A percentile compares a stretch with the other conserved stretches of the same genome.
phyloP scores from a whole-genome alignment of 2,888 invertebrate species.

The Idaea aversata region DNA sequence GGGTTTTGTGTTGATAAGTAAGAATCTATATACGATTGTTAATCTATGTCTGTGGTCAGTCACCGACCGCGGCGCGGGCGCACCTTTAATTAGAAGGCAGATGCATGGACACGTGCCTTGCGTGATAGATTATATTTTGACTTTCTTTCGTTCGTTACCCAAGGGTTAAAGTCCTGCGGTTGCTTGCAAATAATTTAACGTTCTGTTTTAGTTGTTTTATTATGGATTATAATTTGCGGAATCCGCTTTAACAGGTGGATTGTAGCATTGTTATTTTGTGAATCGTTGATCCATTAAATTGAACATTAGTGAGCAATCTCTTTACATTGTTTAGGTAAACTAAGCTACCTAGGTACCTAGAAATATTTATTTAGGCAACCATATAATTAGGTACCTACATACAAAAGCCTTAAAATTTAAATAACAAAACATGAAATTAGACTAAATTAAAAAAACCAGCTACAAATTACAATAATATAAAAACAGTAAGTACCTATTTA shows the following conservation, averaged over 20 bases:
- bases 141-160: neutral
- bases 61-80: slow-evolving; percentile 25
- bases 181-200: slow-evolving; percentile 13
- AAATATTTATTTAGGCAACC: no score
- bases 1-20: no score
- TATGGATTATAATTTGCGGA: neutral
- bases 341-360: no score
- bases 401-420: no score
- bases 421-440: no score
- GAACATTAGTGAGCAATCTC: neutral
- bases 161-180: neutral
- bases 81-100: slow-evolving; percentile 58
- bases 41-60: neutral
- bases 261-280: neutral
- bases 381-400: no score
- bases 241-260: neutral
- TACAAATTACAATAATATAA: no score
- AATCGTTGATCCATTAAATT: neutral
- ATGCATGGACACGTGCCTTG: slow-evolving; percentile 59
- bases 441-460: no score
- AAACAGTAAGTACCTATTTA: no score
- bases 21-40: neutral
- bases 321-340: no score
- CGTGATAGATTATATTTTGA: slow-evolving; percentile 11
- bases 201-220: slow-evolving; percentile 10